A percentile compares a stretch with the other conserved stretches of the same genome.
These are phyloP conservation scores for Catharus ustulatus DNA, from an alignment of 2,797 vertebrate species.

Conservation along the genomic window DNA sequence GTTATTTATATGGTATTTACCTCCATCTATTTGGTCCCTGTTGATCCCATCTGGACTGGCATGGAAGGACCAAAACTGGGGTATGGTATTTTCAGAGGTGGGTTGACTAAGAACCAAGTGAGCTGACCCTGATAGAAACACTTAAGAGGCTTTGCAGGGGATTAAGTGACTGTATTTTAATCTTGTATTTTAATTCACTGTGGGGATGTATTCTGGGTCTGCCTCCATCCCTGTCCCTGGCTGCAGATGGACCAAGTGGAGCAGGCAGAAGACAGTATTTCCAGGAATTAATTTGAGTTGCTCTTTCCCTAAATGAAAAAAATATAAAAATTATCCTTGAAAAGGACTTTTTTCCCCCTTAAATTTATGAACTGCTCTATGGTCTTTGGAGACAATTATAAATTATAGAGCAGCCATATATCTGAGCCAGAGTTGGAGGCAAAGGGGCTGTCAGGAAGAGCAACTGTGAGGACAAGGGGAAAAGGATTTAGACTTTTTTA, in stretches of 20 bases:
- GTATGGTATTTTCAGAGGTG: conserved; percentile 54
- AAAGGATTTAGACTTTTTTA: neutral
- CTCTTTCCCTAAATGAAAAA: conserved; percentile 32
- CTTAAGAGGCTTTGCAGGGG: conserved; percentile 78
- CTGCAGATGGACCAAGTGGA: neutral
- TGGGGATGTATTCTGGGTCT: neutral
- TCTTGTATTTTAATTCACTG: conserved; percentile 51
- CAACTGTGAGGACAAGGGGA: neutral
- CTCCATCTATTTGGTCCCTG: neutral
- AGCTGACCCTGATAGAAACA: conserved; percentile 73
- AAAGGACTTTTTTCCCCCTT: neutral
- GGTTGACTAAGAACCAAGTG: conserved; percentile 59
- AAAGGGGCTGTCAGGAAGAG: neutral
- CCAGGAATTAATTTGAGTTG: conserved; percentile 27
- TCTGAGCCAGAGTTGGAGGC: neutral
- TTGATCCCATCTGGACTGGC: neutral
- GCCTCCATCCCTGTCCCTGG: neutral
- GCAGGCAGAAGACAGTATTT: neutral
- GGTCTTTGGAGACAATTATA: conserved; percentile 6
- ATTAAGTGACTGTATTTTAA: conserved; percentile 77
- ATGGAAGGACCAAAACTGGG: conserved; percentile 43
- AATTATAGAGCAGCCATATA: neutral
- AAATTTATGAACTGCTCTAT: conserved; percentile 23
- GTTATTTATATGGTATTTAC: neutral
- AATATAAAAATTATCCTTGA: neutral